Base-by-base conservation (phyloP, 1,140 invertebrate species). In the Stegodyphus mimosarum region DNA sequence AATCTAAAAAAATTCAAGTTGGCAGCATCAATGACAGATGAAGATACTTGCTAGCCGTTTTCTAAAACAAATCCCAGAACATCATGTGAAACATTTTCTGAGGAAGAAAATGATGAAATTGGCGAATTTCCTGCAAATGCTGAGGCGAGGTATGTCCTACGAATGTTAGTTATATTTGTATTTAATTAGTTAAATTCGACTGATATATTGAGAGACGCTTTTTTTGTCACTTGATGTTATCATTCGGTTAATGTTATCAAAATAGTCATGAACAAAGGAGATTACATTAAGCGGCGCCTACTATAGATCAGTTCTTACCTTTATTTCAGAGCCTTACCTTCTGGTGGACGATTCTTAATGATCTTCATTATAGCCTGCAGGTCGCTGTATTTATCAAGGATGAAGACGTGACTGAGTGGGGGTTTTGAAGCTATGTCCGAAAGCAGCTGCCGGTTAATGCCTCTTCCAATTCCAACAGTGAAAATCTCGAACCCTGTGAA, bases 401-500 rank as follows among this genome's bases (percentile, higher is more conserved):
- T 60, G 17, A 86, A 86, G 15, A 79, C 63, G 17, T 86, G 84
- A n/a, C 60, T 67, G 5, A 67, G 7, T 0, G 52, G 6, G 10
- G 84, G 84, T 60, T 86, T 50, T 1, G 76, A 80, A 17, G 77
- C 76, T 9, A 86, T 10, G 10, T 64, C 49, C 2, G 63, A 7
- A 13, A 86, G 77, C 53, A 79, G 10, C 60, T 80, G 67, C 1
- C 63, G 53, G n/a, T 86, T 86, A 6, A 86, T 80, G 13, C 48
- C 71, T 67, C 7, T 64, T n/a, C 84, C 84, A 17, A 86, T 69
- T 53, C 84, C 84, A 13, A 86, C 51, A 48, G 77, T 86, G 18
- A 86, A 86, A 15, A 86, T 80, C n/a, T 86, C 84, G 17, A 69
- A 86, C 67, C 52, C 84, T 86, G 15, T 50, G 6, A 52, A 52